Evolutionary conservation across 2,797 vertebrate genomes (phyloP), one percentile per base, ranked within the genome.

Genomic region (Onychomys arenicola): DNA sequence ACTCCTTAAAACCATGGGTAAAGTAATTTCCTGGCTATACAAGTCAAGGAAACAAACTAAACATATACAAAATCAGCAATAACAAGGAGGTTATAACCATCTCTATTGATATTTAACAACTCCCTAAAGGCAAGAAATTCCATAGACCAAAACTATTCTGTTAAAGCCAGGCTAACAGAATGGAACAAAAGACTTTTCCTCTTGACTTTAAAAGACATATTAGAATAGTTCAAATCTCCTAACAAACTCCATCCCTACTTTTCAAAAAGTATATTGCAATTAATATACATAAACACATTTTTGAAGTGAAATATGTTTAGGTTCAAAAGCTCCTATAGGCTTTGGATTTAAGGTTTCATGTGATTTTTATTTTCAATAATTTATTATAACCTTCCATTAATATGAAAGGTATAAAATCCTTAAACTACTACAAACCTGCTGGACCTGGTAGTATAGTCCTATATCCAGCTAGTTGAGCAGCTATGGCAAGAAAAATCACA

Each of bases 401-500:
- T 94, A 23, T 93, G 46, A 96, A 91, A 91, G 19, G 73, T 29
- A 96, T 90, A 34, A 81, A 40, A 91, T 9, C 16, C 89, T 61
- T 77, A 85, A 97, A 94, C 78, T 11, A 84, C 17, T 92, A 19
- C 84, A 92, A 80, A 73, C 14, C 16, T 69, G 85, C 14, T 90
- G 55, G 40, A 43, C 29, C 37, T 34, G 27, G 19, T 27, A 32
- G 40, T 43, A 17, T 27, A 75, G 55, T 23, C 71, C 43, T 89
- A 21, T 25, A 76, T 49, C 25, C 27, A 76, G 52, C 29, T 34
- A 12, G 37, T 13, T n/a, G 32, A 77, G 73, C 29, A 43, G 52
- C 57, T 46, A 73, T n/a, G 19, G 8, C 71, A 43, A 7, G 29
- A 89, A 5, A 40, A 13, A n/a, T 25, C 55, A 9, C 29, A 76